Evolutionary conservation across 1,140 invertebrate species (phyloP).

Genomic region (honey bee (Apis mellifera)): DNA sequence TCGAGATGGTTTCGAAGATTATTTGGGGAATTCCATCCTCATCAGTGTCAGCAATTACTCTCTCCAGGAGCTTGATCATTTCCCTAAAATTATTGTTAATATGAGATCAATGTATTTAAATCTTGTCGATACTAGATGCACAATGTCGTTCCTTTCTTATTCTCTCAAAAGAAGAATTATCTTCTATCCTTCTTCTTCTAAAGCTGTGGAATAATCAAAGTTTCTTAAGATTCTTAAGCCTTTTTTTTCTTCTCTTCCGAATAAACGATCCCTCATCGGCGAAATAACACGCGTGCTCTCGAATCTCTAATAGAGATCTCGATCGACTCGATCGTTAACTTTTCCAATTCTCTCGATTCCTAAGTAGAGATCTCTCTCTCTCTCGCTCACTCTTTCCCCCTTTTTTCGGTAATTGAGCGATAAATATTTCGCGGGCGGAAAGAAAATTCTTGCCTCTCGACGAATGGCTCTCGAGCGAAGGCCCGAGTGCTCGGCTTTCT

Average conservation of each 20-base stretch:
- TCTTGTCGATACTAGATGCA: slow-evolving; percentile 24
- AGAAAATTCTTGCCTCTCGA: slow-evolving; percentile 41
- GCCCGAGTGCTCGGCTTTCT: slow-evolving; percentile 31
- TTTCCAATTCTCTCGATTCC: neutral
- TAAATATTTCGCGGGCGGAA: slow-evolving; percentile 45
- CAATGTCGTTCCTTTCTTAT: neutral
- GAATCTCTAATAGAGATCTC: neutral
- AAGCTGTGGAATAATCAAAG: neutral
- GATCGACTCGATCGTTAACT: neutral
- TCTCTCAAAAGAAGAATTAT: neutral
- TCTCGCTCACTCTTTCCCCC: neutral
- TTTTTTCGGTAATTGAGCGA: slow-evolving; percentile 13
- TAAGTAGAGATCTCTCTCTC: too few relatives aligned
- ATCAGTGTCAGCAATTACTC: slow-evolving; percentile 43
- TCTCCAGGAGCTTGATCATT: slow-evolving; percentile 21
- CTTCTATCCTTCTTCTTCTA: too few relatives aligned
- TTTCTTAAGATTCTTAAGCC: neutral
- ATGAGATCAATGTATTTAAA: slow-evolving; percentile 28
- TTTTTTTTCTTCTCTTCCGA: neutral
- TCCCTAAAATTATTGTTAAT: slow-evolving; percentile 37
- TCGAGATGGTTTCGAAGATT: too few relatives aligned
- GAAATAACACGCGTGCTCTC: neutral
- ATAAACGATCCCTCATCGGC: neutral
- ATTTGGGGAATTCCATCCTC: slow-evolving; percentile 14
- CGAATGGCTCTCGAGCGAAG: slow-evolving; percentile 47